phyloP scores from a whole-genome alignment of 2,797 vertebrate species.

The Telmatherina bonti region DNA sequence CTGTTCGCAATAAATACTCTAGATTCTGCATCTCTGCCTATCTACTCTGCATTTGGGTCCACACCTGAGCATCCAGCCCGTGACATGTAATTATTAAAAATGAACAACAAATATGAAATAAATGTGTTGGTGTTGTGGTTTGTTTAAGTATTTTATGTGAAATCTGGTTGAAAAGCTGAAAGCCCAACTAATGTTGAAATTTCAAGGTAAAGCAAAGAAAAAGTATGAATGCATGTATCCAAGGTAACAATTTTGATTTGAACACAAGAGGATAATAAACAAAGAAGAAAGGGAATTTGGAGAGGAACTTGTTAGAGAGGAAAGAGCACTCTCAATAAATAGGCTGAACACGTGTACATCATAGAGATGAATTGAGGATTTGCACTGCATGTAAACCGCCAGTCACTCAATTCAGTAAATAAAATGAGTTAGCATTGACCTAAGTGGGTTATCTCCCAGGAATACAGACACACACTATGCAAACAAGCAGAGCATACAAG shows the following conservation, averaged over 20 bases:
- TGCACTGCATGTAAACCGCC: conserved; percentile 8
- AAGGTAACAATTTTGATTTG: conserved; percentile 21
- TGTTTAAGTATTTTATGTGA: too few species aligned
- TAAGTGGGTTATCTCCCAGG: background rate
- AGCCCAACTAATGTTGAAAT: conserved; percentile 2
- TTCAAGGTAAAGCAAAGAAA: background rate
- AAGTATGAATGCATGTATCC: background rate
- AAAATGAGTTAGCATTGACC: conserved; percentile 14
- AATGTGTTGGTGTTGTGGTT: too few species aligned
- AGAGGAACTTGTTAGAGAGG: conserved; percentile 9
- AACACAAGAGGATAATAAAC: conserved; percentile 13
- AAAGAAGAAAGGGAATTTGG: background rate
- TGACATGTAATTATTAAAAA: too few species aligned
- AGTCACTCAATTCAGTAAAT: conserved; percentile 1
- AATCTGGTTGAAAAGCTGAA: background rate
- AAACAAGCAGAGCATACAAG: conserved; percentile 9
- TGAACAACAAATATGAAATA: too few species aligned
- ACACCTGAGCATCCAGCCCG: too few species aligned
- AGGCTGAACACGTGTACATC: background rate
- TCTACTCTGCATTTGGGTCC: too few species aligned
- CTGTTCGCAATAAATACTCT: too few species aligned
- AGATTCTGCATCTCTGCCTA: too few species aligned
- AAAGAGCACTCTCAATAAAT: conserved; percentile 4
- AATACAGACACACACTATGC: background rate
- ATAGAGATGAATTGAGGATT: background rate